A percentile compares a stretch with the other conserved stretches of the same genome.
Evolutionary conservation across 1,140 invertebrate genomes (phyloP).

Genomic region (Drosophila nikananu): DNA sequence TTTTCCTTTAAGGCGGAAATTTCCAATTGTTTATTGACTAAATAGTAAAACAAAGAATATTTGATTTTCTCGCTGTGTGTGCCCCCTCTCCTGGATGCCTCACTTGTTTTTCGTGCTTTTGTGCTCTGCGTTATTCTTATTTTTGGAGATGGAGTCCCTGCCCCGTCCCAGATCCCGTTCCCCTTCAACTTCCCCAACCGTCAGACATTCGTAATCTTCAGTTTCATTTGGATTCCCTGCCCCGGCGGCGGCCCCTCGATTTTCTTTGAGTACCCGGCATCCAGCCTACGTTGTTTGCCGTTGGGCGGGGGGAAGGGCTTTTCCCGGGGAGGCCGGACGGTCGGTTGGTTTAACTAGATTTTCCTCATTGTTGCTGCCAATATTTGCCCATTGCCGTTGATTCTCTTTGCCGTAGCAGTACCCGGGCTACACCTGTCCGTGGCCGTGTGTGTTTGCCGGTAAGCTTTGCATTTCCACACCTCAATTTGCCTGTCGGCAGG

Average conservation of each 20-base stretch:
- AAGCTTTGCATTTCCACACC: slow-evolving; percentile 45
- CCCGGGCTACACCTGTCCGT: slow-evolving; percentile 21
- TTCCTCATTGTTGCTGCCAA: slow-evolving; percentile 64
- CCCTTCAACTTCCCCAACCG: background rate
- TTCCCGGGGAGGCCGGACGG: slow-evolving; percentile 22
- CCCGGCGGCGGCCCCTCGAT: background rate
- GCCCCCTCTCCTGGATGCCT: background rate
- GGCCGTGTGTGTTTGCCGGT: slow-evolving; percentile 23
- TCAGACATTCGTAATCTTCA: slow-evolving; percentile 72
- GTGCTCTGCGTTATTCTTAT: slow-evolving; percentile 49
- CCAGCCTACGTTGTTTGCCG: slow-evolving; percentile 23
- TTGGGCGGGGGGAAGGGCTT: background rate
- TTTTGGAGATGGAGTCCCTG: slow-evolving; percentile 35
- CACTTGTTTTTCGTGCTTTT: slow-evolving; percentile 42
- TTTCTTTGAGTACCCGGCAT: slow-evolving; percentile 7
- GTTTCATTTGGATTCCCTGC: slow-evolving; percentile 33
- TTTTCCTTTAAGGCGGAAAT: background rate
- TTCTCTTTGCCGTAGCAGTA: slow-evolving; percentile 37
- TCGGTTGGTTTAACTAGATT: slow-evolving; percentile 65
- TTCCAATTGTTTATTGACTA: background rate
- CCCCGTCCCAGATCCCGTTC: background rate
- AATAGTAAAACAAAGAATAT: background rate
- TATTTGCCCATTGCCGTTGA: slow-evolving; percentile 75
- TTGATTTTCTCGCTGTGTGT: slow-evolving; percentile 7
- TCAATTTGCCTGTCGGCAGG: slow-evolving; percentile 42